Evolutionary conservation across 2,888 invertebrate species (phyloP).

Genomic region (Dynastes maya): DNA sequence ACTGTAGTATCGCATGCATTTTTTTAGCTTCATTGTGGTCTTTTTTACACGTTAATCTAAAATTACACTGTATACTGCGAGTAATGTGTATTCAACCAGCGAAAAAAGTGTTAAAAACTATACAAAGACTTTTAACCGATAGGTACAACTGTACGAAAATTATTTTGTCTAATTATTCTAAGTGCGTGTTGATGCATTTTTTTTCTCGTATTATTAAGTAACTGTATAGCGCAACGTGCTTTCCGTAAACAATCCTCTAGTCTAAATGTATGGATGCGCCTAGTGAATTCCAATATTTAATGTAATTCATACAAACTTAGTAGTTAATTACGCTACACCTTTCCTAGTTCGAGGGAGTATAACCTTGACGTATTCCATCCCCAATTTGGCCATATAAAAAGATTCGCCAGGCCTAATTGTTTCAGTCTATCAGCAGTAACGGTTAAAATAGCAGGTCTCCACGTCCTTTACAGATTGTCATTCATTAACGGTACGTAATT

Average conservation of each 20-base stretch:
- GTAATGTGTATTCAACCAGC: too few relatives aligned
- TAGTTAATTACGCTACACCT: constrained; percentile 42
- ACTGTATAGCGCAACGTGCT: constrained; percentile 17
- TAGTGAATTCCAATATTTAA: constrained; percentile 3
- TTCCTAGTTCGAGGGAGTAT: constrained; percentile 38
- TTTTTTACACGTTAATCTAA: too few relatives aligned
- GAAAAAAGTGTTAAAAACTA: too few relatives aligned
- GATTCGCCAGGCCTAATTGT: constrained; percentile 11
- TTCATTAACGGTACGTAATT: constrained; percentile 30
- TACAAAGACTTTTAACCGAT: too few relatives aligned
- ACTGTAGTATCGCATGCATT: too few relatives aligned
- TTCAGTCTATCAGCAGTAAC: constrained; percentile 39
- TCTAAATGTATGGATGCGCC: constrained; percentile 1
- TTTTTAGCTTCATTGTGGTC: too few relatives aligned
- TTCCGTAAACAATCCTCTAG: constrained; percentile 5
- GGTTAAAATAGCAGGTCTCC: constrained; percentile 31
- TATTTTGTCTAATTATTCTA: too few relatives aligned
- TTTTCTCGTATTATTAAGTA: constrained; percentile 10
- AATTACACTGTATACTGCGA: too few relatives aligned
- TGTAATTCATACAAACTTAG: constrained; percentile 48
- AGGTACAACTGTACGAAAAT: too few relatives aligned
- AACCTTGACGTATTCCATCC: constrained; percentile 51
- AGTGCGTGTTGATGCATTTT: too few relatives aligned
- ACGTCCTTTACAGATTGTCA: constrained; percentile 8
- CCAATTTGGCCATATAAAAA: constrained; percentile 45